These are phyloP conservation scores for Aphelinus certus DNA, from an alignment of 1,140 invertebrate genomes.

Conservation along the genomic window DNA sequence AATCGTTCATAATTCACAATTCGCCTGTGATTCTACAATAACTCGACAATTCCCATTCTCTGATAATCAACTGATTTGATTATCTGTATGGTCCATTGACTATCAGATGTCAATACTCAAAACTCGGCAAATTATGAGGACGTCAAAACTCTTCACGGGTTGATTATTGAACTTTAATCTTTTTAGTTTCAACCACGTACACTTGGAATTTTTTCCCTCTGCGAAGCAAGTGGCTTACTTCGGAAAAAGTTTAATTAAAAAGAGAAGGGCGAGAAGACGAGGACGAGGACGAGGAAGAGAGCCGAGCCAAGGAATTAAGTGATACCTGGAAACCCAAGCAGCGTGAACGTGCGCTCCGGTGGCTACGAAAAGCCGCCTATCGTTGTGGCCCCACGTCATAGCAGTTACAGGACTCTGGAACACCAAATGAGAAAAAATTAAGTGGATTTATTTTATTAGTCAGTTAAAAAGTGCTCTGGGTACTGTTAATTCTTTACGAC, in stretches of 20 bases:
- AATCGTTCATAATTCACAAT: too few species aligned
- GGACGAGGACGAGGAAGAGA: background rate
- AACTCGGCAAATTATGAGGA: too few species aligned
- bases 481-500: too few species aligned
- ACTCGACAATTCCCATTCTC: too few species aligned
- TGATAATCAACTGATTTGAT: too few species aligned
- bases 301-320: constrained; percentile 12
- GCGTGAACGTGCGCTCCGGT: constrained; percentile 90
- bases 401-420: constrained; percentile 86
- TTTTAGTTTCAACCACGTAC: too few species aligned
- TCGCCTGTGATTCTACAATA: too few species aligned
- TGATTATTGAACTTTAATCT: too few species aligned
- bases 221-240: background rate
- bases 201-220: too few species aligned
- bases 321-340: constrained; percentile 85
- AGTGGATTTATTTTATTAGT: background rate
- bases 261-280: background rate
- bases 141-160: too few species aligned
- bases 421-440: constrained; percentile 23
- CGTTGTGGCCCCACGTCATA: constrained; percentile 97
- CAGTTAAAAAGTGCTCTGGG: constrained; percentile 2
- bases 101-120: too few species aligned
- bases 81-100: too few species aligned
- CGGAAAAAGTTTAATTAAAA: constrained; percentile 4
- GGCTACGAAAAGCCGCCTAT: constrained; percentile 91